Evolutionary conservation across 1,140 invertebrate genomes (phyloP).

Genomic region (Microplitis mediator): DNA sequence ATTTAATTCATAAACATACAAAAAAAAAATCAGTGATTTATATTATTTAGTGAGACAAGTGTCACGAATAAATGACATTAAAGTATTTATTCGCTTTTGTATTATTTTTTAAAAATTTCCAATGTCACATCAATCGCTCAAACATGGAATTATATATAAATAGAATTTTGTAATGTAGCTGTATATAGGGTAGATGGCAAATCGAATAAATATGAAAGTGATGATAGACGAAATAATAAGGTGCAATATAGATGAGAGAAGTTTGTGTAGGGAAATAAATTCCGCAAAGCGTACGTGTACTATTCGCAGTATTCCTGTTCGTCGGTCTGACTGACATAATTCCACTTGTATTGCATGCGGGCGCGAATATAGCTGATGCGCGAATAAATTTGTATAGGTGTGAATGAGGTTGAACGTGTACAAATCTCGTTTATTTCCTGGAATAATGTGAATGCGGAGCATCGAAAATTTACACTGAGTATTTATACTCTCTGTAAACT

Average conservation of each 20-base stretch:
- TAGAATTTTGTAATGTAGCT: too few relatives aligned
- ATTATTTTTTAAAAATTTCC: background rate
- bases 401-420: background rate
- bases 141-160: too few relatives aligned
- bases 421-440: slow-evolving; percentile 30
- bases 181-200: too few relatives aligned
- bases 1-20: too few relatives aligned
- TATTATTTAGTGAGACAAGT: too few relatives aligned
- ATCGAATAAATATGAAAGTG: background rate
- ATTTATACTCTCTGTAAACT: slow-evolving; percentile 28
- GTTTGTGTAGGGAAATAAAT: background rate
- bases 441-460: background rate
- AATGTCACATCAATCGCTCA: too few relatives aligned
- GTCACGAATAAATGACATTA: background rate
- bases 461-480: slow-evolving; percentile 34
- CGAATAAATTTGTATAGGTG: background rate
- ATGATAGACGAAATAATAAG: background rate
- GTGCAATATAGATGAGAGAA: background rate
- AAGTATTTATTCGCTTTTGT: background rate
- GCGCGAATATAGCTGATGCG: background rate
- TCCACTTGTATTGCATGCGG: slow-evolving; percentile 2
- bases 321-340: slow-evolving; percentile 11
- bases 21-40: too few relatives aligned
- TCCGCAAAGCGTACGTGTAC: background rate
- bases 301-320: background rate